Percentiles rank a stretch among this genome's conserved stretches.
phyloP scores from a whole-genome alignment of 2,113 vertebrate species.

The Sprattus sprattus region DNA sequence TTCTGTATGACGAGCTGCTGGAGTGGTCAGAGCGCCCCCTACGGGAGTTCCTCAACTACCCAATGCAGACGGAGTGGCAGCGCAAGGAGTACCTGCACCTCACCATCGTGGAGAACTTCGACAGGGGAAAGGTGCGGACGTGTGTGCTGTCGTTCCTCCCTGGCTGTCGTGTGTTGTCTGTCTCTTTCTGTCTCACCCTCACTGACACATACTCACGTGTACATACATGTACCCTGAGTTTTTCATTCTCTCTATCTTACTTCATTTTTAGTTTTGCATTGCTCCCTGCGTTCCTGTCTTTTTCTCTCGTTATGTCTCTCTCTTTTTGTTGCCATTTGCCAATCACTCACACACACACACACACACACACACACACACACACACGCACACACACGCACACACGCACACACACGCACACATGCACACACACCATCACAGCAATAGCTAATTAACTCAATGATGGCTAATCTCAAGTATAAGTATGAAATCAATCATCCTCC shows the following conservation, averaged over 20 bases:
- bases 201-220: too few relatives aligned
- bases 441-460: neutral
- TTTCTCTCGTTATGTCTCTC: neutral
- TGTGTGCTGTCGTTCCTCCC: neutral
- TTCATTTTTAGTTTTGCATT: neutral
- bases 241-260: neutral
- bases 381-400: neutral
- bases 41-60: slow-evolving; percentile 93
- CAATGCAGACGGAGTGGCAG: slow-evolving; percentile 98
- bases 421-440: neutral
- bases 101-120: slow-evolving; percentile 95
- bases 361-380: neutral
- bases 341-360: neutral
- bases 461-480: neutral
- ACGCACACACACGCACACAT: neutral
- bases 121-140: slow-evolving; percentile 74
- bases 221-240: too few relatives aligned
- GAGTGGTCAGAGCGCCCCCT: slow-evolving; percentile 95
- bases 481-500: neutral
- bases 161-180: too few relatives aligned
- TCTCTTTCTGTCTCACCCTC: too few relatives aligned
- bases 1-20: slow-evolving; percentile 92
- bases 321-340: too few relatives aligned
- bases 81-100: slow-evolving; percentile 94
- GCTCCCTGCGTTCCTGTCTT: neutral